These are phyloP conservation scores for Chondrosia reniformis DNA, from an alignment of 37 sponge, comb jelly and placozoan species.

Conservation along the genomic window DNA sequence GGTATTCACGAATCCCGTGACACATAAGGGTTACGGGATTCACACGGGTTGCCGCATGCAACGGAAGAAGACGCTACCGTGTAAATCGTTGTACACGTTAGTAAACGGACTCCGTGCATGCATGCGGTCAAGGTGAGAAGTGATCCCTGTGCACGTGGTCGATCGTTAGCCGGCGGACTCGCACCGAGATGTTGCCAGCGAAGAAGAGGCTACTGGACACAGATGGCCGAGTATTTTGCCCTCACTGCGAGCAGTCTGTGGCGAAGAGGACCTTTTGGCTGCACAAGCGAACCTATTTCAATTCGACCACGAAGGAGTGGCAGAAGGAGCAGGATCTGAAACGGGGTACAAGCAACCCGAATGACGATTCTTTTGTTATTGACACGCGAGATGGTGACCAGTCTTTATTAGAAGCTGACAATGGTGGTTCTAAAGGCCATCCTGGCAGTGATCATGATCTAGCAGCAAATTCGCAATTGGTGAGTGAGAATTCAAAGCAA, in stretches of 20 bases:
- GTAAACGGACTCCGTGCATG: neutral
- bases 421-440: conserved; percentile 3
- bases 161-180: conserved; percentile 3
- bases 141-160: neutral
- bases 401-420: neutral
- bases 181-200: conserved; percentile 4
- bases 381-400: neutral
- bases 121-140: neutral
- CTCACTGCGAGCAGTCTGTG: neutral
- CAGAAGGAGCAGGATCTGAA: conserved; percentile 6
- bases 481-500: neutral
- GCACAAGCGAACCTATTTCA: neutral
- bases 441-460: conserved; percentile 8
- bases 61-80: neutral
- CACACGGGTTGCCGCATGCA: neutral
- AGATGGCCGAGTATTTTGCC: conserved; percentile 12
- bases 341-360: neutral
- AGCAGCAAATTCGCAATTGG: neutral
- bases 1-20: neutral
- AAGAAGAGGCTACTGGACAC: neutral
- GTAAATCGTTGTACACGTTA: neutral
- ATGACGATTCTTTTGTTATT: conserved; percentile 8
- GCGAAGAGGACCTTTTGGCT: conserved; percentile 12
- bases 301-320: neutral
- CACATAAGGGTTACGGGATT: neutral